Conservation (phyloP, 2,797 vertebrate species). For the Huso huso region DNA sequence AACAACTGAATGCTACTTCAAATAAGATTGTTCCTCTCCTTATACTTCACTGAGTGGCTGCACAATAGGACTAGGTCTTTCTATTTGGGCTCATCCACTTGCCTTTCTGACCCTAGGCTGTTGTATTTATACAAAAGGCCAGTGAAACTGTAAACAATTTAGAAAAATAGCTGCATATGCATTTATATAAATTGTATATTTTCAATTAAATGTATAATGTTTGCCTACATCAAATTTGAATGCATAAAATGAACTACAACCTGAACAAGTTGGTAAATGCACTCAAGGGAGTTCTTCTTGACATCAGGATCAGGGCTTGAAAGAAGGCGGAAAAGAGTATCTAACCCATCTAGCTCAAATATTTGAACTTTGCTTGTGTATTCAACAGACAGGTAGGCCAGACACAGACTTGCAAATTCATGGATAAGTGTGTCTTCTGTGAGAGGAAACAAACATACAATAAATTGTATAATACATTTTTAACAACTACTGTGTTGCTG, state of each 20-base stretch:
- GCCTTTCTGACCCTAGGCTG: too few relatives aligned
- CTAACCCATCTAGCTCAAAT: slow-evolving; percentile 69
- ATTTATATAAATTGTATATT: too few relatives aligned
- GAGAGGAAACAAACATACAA: slow-evolving; percentile 2
- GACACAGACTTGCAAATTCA: slow-evolving; percentile 82
- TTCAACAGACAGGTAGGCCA: slow-evolving; percentile 73
- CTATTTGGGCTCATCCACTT: too few relatives aligned
- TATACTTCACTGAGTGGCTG: too few relatives aligned
- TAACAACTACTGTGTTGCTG: neutral
- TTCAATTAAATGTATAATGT: too few relatives aligned
- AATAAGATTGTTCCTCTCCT: too few relatives aligned
- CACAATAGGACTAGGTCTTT: too few relatives aligned
- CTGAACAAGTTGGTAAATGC: slow-evolving; percentile 78
- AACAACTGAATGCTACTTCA: too few relatives aligned
- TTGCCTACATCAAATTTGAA: too few relatives aligned
- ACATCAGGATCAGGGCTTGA: slow-evolving; percentile 82
- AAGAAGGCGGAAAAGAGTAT: slow-evolving; percentile 71
- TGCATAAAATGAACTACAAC: slow-evolving; percentile 38
- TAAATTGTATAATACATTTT: neutral
- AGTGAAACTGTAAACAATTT: too few relatives aligned
- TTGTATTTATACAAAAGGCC: too few relatives aligned
- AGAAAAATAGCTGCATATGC: neutral
- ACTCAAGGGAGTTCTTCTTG: slow-evolving; percentile 81
- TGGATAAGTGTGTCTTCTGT: slow-evolving; percentile 75
- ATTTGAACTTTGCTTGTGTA: slow-evolving; percentile 72